A percentile compares a stretch with the other conserved stretches of the same genome.
Evolutionary conservation across 1,140 invertebrate species (phyloP).

Genomic region (Chironomus tepperi): DNA sequence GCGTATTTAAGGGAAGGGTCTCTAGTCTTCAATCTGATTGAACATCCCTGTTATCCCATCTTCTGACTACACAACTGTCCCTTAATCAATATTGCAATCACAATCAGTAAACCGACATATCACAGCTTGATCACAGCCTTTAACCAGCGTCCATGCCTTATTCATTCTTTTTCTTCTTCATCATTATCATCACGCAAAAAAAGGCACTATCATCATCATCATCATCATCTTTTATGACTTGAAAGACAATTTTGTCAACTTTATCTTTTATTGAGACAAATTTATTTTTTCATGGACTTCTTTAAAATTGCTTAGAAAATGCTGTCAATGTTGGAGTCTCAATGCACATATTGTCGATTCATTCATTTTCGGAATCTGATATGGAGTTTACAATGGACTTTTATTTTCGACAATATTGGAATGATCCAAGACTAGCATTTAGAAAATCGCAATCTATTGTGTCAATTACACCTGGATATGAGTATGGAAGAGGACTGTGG

Average conservation of each 20-base stretch:
- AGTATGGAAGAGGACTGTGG: background rate
- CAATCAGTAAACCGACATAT: too few relatives aligned
- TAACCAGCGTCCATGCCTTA: too few relatives aligned
- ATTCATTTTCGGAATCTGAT: background rate
- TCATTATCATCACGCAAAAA: too few relatives aligned
- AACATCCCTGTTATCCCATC: too few relatives aligned
- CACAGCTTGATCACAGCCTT: too few relatives aligned
- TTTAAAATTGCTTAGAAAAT: background rate
- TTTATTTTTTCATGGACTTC: background rate
- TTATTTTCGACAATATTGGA: slow-evolving; percentile 20
- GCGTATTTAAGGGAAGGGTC: too few relatives aligned
- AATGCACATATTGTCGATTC: background rate
- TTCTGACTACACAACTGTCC: too few relatives aligned
- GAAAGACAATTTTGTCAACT: background rate
- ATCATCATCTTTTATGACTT: background rate
- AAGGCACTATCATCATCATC: too few relatives aligned
- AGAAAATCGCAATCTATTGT: background rate
- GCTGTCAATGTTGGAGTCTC: background rate
- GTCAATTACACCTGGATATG: background rate
- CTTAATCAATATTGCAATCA: too few relatives aligned
- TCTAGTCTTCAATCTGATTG: too few relatives aligned
- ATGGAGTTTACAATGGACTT: background rate
- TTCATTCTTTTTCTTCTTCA: too few relatives aligned
- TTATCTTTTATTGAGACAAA: background rate
- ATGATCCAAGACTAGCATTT: background rate